Percentiles rank a stretch among this genome's conserved stretches.
These are phyloP conservation scores for Pseudochromis fuscus DNA, from an alignment of 2,797 vertebrate genomes.

Conservation along the genomic window DNA sequence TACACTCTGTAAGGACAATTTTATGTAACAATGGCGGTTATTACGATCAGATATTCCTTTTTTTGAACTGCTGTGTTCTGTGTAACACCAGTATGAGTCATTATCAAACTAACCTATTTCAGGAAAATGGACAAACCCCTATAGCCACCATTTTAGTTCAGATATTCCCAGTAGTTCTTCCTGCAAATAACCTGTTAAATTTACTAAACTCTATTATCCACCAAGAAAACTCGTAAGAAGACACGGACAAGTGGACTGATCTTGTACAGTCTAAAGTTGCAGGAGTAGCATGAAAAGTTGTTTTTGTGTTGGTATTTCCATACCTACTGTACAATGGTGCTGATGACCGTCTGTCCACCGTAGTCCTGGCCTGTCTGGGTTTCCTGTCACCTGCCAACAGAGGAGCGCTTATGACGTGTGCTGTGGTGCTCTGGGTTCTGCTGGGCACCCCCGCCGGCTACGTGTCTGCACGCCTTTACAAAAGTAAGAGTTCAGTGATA, in stretches of 20 bases:
- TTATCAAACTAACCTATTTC: too few species aligned
- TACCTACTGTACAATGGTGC: not conserved
- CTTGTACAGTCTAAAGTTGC: not conserved
- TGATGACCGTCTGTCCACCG: constrained; percentile 31
- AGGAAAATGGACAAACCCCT: too few species aligned
- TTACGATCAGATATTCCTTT: not conserved
- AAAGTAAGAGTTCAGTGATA: constrained; percentile 84
- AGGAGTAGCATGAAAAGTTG: not conserved
- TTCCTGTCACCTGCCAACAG: constrained; percentile 97
- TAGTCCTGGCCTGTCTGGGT: constrained; percentile 97
- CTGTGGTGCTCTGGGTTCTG: constrained; percentile 92
- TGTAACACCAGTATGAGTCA: too few species aligned
- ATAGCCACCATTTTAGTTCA: too few species aligned
- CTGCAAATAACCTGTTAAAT: constrained; percentile 6
- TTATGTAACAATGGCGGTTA: not conserved
- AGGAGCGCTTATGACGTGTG: constrained; percentile 92
- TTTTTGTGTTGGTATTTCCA: not conserved
- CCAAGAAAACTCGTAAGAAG: not conserved
- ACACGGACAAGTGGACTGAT: not conserved
- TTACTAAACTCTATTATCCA: not conserved
- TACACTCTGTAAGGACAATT: constrained; percentile 89
- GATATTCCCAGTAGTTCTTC: too few species aligned
- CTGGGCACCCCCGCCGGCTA: constrained; percentile 92
- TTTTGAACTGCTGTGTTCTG: not conserved
- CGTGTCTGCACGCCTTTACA: constrained; percentile 92